Conservation (phyloP, 1,140 invertebrate species). For the Portunus trituberculatus region DNA sequence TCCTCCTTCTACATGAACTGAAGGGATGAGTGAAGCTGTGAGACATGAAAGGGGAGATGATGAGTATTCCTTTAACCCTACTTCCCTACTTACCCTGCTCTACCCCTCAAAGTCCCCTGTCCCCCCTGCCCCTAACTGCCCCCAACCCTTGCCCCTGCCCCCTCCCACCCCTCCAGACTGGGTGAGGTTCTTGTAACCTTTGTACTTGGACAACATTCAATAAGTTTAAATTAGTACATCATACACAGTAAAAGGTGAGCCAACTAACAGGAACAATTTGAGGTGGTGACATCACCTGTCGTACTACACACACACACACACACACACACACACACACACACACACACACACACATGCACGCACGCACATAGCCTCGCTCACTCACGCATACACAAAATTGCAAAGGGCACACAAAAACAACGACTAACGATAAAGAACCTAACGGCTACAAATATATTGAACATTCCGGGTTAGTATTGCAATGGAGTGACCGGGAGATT, state of each 20-base stretch:
- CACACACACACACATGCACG: neutral
- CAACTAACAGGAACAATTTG: slow-evolving; percentile 22
- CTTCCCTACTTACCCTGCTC: neutral
- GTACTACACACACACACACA: neutral
- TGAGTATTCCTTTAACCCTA: neutral
- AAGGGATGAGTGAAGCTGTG: neutral
- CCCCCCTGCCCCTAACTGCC: too few species aligned
- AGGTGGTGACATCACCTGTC: neutral
- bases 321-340: neutral
- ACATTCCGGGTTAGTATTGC: slow-evolving; percentile 4
- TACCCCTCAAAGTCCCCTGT: neutral
- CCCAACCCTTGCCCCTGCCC: neutral
- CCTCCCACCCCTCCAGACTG: neutral
- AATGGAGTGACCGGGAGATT: neutral
- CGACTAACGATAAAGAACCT: neutral
- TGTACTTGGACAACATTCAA: slow-evolving; percentile 4
- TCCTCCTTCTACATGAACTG: neutral
- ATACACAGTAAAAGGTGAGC: neutral
- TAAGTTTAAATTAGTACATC: slow-evolving; percentile 11
- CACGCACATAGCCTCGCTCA: neutral
- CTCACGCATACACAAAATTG: neutral
- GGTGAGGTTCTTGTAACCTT: neutral
- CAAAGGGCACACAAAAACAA: neutral
- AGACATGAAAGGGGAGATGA: neutral
- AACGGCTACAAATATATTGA: slow-evolving; percentile 4